Evolutionary conservation across 1,140 invertebrate species (phyloP), one percentile per base, ranked within the genome.

Genomic region (Heliconius hewitsoni): DNA sequence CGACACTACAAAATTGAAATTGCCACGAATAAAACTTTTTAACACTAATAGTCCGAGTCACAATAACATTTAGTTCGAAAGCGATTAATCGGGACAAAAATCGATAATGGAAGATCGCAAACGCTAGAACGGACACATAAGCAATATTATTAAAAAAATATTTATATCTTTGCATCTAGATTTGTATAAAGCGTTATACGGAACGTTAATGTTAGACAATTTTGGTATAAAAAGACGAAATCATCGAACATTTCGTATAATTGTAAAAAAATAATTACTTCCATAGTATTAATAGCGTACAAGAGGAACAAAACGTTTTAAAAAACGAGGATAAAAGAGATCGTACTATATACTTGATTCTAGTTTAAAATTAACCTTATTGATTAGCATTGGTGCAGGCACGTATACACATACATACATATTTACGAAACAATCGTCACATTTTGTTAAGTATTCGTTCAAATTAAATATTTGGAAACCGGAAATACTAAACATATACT

Each of bases 141-240:
- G n/a, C 30, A 75, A 75, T 76, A 76, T 76, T 71, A 50, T 71
- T 76, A 76, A 76, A 76, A 76, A 76, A 76, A 76, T 76, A 76
- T 76, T 46, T 70, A 70, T 76, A 70, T 76, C 46, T 27, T 39
- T 60, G 18, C n/a, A 70, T n/a, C 60, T 76, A 55, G n/a, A 70
- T 39, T 52, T 66, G 23, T 34, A 76, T 76, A 76, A 70, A 76
- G 74, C 74, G 57, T 76, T 60, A 27, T 16, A 70, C 39, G 74
- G 74, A 76, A 76, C 57, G 74, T 76, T 42, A 39, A 60, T 75
- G 60, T 66, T 66, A 60, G 8, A 75, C 18, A 34, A 74, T 55
- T 74, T 50, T 27, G 55, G 9, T 66, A 60, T 70, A 76, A 76
- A 70, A 76, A 71, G 60, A 72, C 60, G 39, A 76, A 27, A 76